Base-by-base conservation (phyloP, 2,888 invertebrate species). In the Chaitophorus viminalis region DNA sequence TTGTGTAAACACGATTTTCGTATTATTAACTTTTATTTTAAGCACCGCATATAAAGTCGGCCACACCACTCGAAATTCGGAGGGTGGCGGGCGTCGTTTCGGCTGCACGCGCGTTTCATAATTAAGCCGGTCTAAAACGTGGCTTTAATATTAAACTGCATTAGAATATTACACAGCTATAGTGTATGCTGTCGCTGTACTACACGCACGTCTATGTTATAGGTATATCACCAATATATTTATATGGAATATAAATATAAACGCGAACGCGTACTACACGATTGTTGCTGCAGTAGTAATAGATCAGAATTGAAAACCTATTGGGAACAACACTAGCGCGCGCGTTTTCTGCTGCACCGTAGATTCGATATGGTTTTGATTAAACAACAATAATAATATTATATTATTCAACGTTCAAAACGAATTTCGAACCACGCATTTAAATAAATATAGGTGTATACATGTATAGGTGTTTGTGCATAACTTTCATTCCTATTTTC, bases 1-100 rank as follows among this genome's bases (percentile, higher is more conserved):
- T 85, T 78, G 78, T 85, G 85, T 70, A 85, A 85, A 85, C 85
- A 85, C 52, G 76, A 68, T 76, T 65, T 65, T 82, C 60, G n/a
- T 54, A 39, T 39, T 75, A 17, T 60, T 75, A n/a, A 25, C 46
- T 84, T 39, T 68, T 60, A 46, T 60, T 36, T 39, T 21, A 46
- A n/a, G n/a, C 18, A n/a, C 65, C n/a, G n/a, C n/a, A n/a, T n/a
- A n/a, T n/a, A 79, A 85, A 85, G 52, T 77, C 84, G 84, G 84
- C 77, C 77, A 68, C 65, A 81, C 17, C 52, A 21, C 52, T 72
- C n/a, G 74, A 9, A 25, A 14, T 46, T 46, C 74, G 74, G 74
- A 54, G 74, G 83, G 83, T 36, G 74, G 74, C 54, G 74, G 83
- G 83, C 83, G 83, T 54, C 36, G 21, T 33, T 33, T 39, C 33